These are phyloP conservation scores for Pecten maximus DNA, from an alignment of 2,888 invertebrate genomes.

Conservation along the genomic window DNA sequence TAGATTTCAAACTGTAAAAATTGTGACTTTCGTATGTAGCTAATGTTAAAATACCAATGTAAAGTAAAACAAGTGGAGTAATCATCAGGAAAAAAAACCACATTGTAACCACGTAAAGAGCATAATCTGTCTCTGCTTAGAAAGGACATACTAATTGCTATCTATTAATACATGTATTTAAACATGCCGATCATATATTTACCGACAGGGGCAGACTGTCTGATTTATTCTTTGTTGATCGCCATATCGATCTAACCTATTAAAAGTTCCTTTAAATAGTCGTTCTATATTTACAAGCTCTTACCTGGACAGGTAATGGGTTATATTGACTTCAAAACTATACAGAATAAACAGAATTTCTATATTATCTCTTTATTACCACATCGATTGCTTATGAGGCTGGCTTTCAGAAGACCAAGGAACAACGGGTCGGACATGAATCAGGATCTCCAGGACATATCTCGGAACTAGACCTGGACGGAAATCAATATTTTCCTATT, in stretches of 20 bases:
- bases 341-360: neutral
- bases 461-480: neutral
- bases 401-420: neutral
- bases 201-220: too few species aligned
- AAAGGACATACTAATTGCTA: too few species aligned
- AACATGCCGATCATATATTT: too few species aligned
- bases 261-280: neutral
- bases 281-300: neutral
- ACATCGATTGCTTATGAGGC: neutral
- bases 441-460: neutral
- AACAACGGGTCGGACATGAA: neutral
- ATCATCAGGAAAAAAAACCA: too few species aligned
- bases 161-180: too few species aligned
- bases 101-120: too few species aligned
- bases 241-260: neutral
- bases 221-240: neutral
- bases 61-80: too few species aligned
- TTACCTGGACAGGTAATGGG: neutral
- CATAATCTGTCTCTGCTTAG: too few species aligned
- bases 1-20: too few species aligned
- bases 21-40: too few species aligned
- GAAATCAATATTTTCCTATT: neutral
- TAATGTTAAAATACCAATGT: too few species aligned
- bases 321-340: neutral
- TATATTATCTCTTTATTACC: neutral